phyloP scores from a whole-genome alignment of 2,888 invertebrate genomes.

The Drosophila paranaensis region DNA sequence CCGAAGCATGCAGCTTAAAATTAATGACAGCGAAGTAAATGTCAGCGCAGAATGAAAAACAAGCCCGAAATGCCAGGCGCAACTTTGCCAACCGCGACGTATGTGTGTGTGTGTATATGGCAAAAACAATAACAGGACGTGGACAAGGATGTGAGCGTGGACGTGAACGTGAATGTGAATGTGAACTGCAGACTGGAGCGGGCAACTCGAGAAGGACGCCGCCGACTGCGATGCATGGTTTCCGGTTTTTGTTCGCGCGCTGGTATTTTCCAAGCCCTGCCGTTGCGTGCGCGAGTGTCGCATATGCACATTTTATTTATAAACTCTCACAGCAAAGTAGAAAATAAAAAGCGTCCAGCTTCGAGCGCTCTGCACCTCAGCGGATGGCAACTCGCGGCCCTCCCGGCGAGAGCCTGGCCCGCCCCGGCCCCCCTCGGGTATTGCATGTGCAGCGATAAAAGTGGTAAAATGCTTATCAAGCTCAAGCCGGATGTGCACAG shows the following conservation, averaged over 20 bases:
- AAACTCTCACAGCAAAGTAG: slow-evolving; percentile 70
- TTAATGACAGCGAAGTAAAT: slow-evolving; percentile 76
- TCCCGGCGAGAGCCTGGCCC: background rate
- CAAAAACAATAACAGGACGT: slow-evolving; percentile 72
- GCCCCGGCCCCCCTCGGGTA: slow-evolving; percentile 6
- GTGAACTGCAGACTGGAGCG: slow-evolving; percentile 3
- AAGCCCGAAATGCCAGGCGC: slow-evolving; percentile 58
- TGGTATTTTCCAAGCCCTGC: slow-evolving; percentile 56
- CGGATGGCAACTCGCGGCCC: background rate
- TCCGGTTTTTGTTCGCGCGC: slow-evolving; percentile 79
- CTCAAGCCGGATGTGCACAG: slow-evolving; percentile 76
- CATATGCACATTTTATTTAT: slow-evolving; percentile 80
- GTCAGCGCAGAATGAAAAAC: slow-evolving; percentile 74
- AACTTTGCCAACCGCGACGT: slow-evolving; percentile 69
- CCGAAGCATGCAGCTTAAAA: slow-evolving; percentile 71
- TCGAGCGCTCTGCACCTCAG: slow-evolving; percentile 43
- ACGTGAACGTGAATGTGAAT: slow-evolving; percentile 4
- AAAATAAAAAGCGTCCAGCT: slow-evolving; percentile 57
- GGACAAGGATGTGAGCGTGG: slow-evolving; percentile 11
- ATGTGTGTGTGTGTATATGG: slow-evolving; percentile 50
- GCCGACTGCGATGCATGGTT: slow-evolving; percentile 63
- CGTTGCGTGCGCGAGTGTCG: slow-evolving; percentile 72
- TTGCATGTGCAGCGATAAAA: slow-evolving; percentile 69
- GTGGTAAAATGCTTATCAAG: slow-evolving; percentile 78
- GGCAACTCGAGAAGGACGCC: slow-evolving; percentile 21